Conservation (phyloP, 2,113 vertebrate genomes). For the Bujurquina vittata region DNA sequence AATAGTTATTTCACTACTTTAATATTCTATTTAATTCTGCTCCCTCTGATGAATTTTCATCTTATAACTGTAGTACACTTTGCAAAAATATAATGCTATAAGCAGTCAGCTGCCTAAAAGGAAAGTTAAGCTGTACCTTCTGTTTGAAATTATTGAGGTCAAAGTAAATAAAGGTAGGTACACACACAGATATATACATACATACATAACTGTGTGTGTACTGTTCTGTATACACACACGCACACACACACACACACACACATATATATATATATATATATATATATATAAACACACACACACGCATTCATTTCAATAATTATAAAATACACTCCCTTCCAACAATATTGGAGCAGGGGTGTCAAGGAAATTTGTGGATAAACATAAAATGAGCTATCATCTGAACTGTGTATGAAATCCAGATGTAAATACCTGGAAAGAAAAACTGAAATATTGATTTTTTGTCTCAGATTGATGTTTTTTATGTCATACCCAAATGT, state of each 20-base stretch:
- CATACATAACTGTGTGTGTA: not conserved
- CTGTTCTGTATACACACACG: not conserved
- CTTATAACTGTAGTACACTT: not conserved
- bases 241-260: no score
- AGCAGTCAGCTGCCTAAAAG: not conserved
- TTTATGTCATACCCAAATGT: no score
- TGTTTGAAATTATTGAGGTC: slow-evolving; percentile 28
- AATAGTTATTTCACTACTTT: not conserved
- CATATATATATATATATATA: no score
- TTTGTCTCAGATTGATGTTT: no score
- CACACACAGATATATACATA: not conserved
- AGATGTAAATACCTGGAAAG: no score
- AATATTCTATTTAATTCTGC: slow-evolving; percentile 11
- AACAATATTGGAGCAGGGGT: no score
- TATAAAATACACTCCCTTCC: not conserved
- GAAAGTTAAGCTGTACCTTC: not conserved
- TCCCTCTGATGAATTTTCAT: not conserved
- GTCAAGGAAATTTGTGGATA: no score
- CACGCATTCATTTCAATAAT: not conserved
- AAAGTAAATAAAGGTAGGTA: not conserved
- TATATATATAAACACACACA: no score
- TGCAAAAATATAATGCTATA: slow-evolving; percentile 11
- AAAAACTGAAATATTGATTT: no score
- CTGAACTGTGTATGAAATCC: no score
- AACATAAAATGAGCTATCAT: no score